These are phyloP conservation scores for Symphodus melops DNA, from an alignment of 2,113 vertebrate genomes.

Conservation along the genomic window DNA sequence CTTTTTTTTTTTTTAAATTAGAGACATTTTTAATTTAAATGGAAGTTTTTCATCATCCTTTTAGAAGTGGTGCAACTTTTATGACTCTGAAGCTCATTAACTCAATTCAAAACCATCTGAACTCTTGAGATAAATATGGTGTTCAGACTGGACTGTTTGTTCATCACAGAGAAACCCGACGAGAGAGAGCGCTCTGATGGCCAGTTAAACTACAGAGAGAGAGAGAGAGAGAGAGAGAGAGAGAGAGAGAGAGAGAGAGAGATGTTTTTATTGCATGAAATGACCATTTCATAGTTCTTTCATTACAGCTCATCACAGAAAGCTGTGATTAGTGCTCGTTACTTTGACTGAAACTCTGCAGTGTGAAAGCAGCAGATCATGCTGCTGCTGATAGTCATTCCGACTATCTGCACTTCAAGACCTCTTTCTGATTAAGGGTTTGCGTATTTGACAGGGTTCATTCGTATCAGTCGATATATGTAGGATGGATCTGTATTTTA, in stretches of 20 bases:
- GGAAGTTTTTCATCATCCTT: neutral
- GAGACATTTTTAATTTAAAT: slow-evolving; percentile 2
- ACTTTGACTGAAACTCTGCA: slow-evolving; percentile 1
- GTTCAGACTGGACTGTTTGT: slow-evolving; percentile 2
- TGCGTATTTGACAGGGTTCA: slow-evolving; percentile 72
- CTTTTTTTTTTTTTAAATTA: neutral
- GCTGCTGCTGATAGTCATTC: slow-evolving; percentile 21
- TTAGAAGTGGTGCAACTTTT: slow-evolving; percentile 1
- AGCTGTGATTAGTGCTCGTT: slow-evolving; percentile 19
- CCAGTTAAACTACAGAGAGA: slow-evolving; percentile 38
- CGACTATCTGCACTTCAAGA: slow-evolving; percentile 13
- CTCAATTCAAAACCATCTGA: slow-evolving; percentile 19
- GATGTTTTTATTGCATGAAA: slow-evolving; percentile 31
- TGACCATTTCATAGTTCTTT: slow-evolving; percentile 26
- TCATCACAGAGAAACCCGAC: neutral
- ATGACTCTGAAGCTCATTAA: slow-evolving; percentile 17
- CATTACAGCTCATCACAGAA: slow-evolving; percentile 13
- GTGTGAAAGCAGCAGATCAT: slow-evolving; percentile 6
- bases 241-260: slow-evolving; percentile 19
- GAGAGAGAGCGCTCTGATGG: neutral
- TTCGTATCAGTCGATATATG: slow-evolving; percentile 58
- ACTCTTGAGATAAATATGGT: slow-evolving; percentile 8
- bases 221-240: slow-evolving; percentile 19
- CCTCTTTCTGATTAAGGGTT: slow-evolving; percentile 61
- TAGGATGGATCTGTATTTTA: slow-evolving; percentile 65